Evolutionary conservation across 2,113 vertebrate species (phyloP), one percentile per base, ranked within the genome.

Genomic region (Burhinus oedicnemus): DNA sequence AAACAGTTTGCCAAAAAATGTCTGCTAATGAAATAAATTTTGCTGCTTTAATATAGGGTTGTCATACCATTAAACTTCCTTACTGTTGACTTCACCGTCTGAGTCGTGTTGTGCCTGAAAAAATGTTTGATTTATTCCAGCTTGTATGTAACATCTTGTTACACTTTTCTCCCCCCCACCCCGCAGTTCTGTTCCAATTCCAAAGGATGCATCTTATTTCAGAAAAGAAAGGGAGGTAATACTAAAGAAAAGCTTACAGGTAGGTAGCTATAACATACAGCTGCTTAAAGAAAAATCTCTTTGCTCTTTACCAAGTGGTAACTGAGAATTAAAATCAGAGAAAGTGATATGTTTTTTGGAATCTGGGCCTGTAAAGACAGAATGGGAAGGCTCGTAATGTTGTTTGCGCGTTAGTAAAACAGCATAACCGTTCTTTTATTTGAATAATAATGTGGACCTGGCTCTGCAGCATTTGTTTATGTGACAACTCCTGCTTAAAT

Each of bases 131-230:
- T 69, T 94, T 86, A n/a, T 61, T 62, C 34, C 36, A 29, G 8
- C 11, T 88, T 74, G 30, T 51, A 22, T 22, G 8, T 71, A 89
- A 42, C 42, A 47, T 72, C 66, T 34, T 66, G 21, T 49, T 90
- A 27, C 51, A 76, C 83, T 74, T 44, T 49, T 78, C 92, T 70
- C 22, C 5, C 49, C 49, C 49, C 8, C 19, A 19, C 22, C 2
- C 94, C 97, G 42, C 89, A 98, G 98, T 84, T 99, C 98, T 92
- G 86, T 98, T 92, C 78, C 55, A 68, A 95, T 98, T 93, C 98
- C 98, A 62, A 99, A 98, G 83, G 98, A 98, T 55, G 51, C 95
- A 58, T 97, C 97, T 82, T 98, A 90, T 95, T 98, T 99, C 86
- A 98, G 97, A 88, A 97, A 92, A 92, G 98, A 99, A 95, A 98